phyloP scores from a whole-genome alignment of 1,140 invertebrate genomes.

The Periplaneta americana region DNA sequence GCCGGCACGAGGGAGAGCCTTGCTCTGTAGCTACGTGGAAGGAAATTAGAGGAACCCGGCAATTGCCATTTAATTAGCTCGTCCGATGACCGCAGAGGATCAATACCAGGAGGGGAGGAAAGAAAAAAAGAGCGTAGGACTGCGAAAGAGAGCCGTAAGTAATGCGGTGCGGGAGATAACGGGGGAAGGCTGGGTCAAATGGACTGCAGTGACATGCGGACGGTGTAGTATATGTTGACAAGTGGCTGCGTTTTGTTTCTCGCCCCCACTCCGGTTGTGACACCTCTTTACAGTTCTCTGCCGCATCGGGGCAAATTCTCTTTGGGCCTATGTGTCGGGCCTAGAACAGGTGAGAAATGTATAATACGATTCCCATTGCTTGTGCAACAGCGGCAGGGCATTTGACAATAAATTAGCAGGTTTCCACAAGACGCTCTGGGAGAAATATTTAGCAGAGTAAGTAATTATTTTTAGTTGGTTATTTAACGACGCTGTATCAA shows the following conservation, averaged over 20 bases:
- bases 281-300: too few species aligned
- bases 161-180: neutral
- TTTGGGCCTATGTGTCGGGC: too few species aligned
- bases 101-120: conserved; percentile 11
- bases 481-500: too few species aligned
- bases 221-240: neutral
- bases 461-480: too few species aligned
- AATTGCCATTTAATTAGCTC: conserved; percentile 11
- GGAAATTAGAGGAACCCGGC: neutral
- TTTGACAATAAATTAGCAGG: too few species aligned
- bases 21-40: neutral
- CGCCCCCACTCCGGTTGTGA: too few species aligned
- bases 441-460: too few species aligned
- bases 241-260: neutral
- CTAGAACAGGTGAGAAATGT: too few species aligned
- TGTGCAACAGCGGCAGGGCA: too few species aligned
- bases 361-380: too few species aligned
- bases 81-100: conserved; percentile 8
- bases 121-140: neutral
- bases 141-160: neutral
- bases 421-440: too few species aligned
- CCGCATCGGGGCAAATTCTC: too few species aligned
- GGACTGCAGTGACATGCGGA: neutral
- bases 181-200: neutral
- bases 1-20: neutral